These are phyloP conservation scores for Nibea coibor DNA, from an alignment of 2,113 vertebrate species.

Conservation along the genomic window DNA sequence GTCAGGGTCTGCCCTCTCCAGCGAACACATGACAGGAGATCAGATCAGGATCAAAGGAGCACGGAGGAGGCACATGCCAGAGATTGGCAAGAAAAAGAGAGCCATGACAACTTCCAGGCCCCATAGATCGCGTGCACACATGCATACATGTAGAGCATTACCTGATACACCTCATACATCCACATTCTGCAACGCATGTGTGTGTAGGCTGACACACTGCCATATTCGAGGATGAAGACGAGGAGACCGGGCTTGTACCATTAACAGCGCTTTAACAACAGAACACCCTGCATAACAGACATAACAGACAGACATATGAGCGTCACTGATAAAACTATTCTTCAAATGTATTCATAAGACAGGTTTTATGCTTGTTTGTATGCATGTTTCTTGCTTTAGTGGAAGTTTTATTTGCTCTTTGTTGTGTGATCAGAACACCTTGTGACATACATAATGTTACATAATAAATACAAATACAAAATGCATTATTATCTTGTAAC, in stretches of 20 bases:
- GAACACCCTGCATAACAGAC: background rate
- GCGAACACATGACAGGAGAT: constrained; percentile 42
- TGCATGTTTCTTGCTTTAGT: background rate
- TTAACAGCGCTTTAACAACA: background rate
- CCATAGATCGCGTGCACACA: background rate
- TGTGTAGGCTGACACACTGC: constrained; percentile 6
- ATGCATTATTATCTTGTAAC: background rate
- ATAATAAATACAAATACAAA: background rate
- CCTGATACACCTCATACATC: background rate
- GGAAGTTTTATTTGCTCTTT: background rate
- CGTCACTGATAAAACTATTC: background rate
- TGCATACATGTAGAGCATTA: background rate
- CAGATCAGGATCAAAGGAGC: constrained; percentile 63
- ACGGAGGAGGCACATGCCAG: constrained; percentile 14
- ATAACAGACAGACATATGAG: background rate
- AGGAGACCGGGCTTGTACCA: background rate
- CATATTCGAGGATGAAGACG: background rate
- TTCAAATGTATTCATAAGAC: background rate
- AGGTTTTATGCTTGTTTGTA: background rate
- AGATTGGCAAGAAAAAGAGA: constrained; percentile 48
- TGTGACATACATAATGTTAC: too few relatives aligned
- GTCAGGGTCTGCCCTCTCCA: constrained; percentile 34
- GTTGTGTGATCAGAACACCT: background rate
- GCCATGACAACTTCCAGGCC: constrained; percentile 19
- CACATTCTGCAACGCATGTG: constrained; percentile 1